These are phyloP conservation scores for Psephotus haematonotus DNA, from an alignment of 2,113 vertebrate genomes.

Conservation along the genomic window DNA sequence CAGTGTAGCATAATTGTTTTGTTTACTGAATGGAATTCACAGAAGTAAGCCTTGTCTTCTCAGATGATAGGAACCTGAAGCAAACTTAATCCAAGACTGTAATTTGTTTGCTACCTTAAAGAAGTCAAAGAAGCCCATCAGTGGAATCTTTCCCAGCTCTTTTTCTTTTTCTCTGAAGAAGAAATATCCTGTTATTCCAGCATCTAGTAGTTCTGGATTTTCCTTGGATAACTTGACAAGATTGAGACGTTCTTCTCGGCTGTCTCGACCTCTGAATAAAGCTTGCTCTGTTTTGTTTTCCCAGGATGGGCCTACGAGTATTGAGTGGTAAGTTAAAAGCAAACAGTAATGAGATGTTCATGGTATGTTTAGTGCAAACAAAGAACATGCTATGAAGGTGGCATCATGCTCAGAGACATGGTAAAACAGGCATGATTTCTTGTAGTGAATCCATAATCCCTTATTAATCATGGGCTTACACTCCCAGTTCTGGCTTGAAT, in stretches of 20 bases:
- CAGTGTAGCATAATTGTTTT: background rate
- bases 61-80: background rate
- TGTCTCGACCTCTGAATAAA: slow-evolving; percentile 92
- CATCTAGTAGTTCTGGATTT: slow-evolving; percentile 87
- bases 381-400: background rate
- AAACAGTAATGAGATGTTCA: background rate
- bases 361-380: background rate
- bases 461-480: background rate
- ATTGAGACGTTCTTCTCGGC: slow-evolving; percentile 87
- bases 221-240: slow-evolving; percentile 84
- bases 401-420: background rate
- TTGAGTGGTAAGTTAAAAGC: background rate
- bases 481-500: background rate
- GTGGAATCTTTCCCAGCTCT: slow-evolving; percentile 82
- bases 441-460: background rate
- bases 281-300: slow-evolving; percentile 85
- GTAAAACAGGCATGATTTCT: background rate
- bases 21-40: background rate
- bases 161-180: slow-evolving; percentile 93
- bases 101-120: slow-evolving; percentile 84
- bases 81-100: background rate
- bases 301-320: slow-evolving; percentile 83
- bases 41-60: background rate
- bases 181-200: slow-evolving; percentile 93
- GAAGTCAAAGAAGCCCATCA: slow-evolving; percentile 95